Base-by-base conservation (phyloP, 2,113 vertebrate genomes). In the Aythya baeri region DNA sequence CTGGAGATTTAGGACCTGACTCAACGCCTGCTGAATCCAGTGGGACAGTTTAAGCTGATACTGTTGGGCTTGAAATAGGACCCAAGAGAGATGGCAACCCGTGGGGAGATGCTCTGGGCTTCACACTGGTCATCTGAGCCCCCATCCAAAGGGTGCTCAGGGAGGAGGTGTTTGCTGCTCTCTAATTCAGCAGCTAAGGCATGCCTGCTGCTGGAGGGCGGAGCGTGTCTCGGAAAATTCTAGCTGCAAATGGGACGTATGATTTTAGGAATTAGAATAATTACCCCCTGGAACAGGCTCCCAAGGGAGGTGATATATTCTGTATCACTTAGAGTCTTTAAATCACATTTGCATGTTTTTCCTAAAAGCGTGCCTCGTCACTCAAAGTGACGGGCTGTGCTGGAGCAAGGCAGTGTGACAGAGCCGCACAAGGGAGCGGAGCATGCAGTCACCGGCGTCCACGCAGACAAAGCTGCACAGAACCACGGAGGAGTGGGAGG, bases 231-330 rank as follows among this genome's bases (percentile, higher is more conserved):
- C 10, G 17, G 93, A 97, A 96, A 94, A 97, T 93, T 96, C 88
- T 76, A 97, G 92, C 88, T 95, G 86, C 90, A 96, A 93, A 96
- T 79, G 83, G 94, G 93, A 96, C 25, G 21, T 90, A 16, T 93
- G 77, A 88, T 97, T 96, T 97, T 79, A 94, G 92, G 93, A 93
- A 97, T 95, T 96, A 96, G 93, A 94, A 96, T 96, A 96, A 96
- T 96, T 93, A 94, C 91, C 94, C 94, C 75, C 88, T 92, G 95
- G 96, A 96, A 93, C 50, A 85, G 83, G 44, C 91, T 95, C 94
- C 91, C 95, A 70, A 83, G 94, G 92, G 94, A 93, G 85, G 83
- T 85, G 92, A 93, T 96, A 83, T 79, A 95, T 96, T 96, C 96
- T 87, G 94, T 93, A 94, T 85, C 92, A 87, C 78, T 95, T 94